A percentile compares a stretch with the other conserved stretches of the same genome.
Evolutionary conservation across 1,140 invertebrate species (phyloP).

Genomic region (Plutomurus gul): DNA sequence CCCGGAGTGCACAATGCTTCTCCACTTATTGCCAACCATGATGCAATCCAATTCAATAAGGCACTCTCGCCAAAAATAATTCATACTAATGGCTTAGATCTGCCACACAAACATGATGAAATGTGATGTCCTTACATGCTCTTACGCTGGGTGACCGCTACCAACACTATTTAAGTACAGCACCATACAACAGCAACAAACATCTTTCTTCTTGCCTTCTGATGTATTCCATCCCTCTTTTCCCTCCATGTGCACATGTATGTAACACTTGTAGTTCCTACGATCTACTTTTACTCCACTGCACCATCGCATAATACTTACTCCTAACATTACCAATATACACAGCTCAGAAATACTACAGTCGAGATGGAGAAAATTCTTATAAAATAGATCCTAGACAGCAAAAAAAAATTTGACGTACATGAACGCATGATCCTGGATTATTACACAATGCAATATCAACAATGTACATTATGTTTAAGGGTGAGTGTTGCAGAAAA

Average conservation of each 20-base stretch:
- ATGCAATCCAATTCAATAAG: constrained; percentile 38
- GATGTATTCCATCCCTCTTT: not conserved
- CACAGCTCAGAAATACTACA: no score
- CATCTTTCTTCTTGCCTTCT: not conserved
- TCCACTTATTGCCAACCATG: constrained; percentile 21
- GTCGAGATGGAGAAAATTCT: no score
- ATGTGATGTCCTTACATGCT: not conserved
- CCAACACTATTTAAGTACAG: constrained; percentile 11
- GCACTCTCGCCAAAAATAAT: constrained; percentile 24
- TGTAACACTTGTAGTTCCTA: no score
- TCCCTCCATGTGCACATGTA: not conserved
- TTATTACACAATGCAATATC: no score
- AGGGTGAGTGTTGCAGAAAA: no score
- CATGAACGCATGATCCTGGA: no score
- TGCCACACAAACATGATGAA: constrained; percentile 35
- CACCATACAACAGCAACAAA: not conserved
- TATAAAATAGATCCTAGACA: no score
- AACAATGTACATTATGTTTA: no score
- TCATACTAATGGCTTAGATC: constrained; percentile 33
- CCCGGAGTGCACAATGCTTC: not conserved
- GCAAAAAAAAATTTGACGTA: no score
- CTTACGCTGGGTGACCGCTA: not conserved
- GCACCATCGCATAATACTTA: no score
- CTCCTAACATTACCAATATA: no score
- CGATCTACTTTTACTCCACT: no score